Percentiles rank a stretch among this genome's conserved stretches.
Evolutionary conservation across 1,140 invertebrate species (phyloP).

Genomic region (Pomacea maculata): DNA sequence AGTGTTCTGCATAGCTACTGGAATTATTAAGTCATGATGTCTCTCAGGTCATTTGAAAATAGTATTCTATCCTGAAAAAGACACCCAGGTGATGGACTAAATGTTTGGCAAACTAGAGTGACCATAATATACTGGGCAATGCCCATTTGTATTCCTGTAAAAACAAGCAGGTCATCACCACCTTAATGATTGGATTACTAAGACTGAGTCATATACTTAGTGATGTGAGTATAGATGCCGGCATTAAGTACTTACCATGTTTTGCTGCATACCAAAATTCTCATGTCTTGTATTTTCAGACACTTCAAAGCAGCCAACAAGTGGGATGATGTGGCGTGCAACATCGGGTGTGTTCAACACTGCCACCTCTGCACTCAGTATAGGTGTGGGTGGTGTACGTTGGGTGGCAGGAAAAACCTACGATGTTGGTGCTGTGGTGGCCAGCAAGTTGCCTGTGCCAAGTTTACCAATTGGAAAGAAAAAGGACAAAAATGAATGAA

Average conservation of each 20-base stretch:
- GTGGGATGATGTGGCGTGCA: slow-evolving; percentile 58
- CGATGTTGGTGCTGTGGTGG: slow-evolving; percentile 52
- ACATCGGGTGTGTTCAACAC: slow-evolving; percentile 56
- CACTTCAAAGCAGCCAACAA: slow-evolving; percentile 33
- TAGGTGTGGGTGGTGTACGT: slow-evolving; percentile 58
- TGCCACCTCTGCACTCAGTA: slow-evolving; percentile 58
- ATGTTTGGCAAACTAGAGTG: too few relatives aligned
- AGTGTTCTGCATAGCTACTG: too few relatives aligned
- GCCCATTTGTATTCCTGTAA: too few relatives aligned
- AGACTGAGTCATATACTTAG: neutral
- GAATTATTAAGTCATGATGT: too few relatives aligned
- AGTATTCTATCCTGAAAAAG: too few relatives aligned
- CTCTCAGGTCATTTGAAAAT: too few relatives aligned
- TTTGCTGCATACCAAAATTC: neutral
- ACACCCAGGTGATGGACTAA: too few relatives aligned
- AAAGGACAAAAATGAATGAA: slow-evolving; percentile 57
- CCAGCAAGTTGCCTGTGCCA: slow-evolving; percentile 52
- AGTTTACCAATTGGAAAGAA: slow-evolving; percentile 39
- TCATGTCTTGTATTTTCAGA: slow-evolving; percentile 39
- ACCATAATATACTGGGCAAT: too few relatives aligned
- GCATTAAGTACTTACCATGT: neutral
- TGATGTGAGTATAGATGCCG: neutral
- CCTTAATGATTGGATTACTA: too few relatives aligned
- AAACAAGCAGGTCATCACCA: too few relatives aligned
- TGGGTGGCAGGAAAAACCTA: slow-evolving; percentile 63